Conservation (phyloP, 2,888 invertebrate genomes). For the Dryocosmus kuriphilus region DNA sequence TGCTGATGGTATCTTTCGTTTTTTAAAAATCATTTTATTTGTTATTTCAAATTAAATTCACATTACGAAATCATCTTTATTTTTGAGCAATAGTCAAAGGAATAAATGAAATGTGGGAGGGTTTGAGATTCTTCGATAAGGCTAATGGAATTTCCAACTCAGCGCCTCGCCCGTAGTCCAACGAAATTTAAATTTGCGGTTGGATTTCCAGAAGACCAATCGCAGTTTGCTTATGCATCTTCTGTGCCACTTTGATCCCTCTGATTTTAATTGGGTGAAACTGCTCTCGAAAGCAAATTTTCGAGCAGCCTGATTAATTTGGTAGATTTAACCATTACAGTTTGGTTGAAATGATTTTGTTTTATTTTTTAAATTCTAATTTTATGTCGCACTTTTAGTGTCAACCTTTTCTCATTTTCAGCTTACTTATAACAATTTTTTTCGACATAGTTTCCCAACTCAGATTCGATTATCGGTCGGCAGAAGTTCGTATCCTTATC, state of each 20-base stretch:
- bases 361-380: too few relatives aligned
- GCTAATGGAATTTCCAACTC: conserved; percentile 34
- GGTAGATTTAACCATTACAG: too few relatives aligned
- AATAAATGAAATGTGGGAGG: conserved; percentile 11
- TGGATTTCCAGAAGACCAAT: conserved; percentile 32
- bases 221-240: conserved; percentile 19
- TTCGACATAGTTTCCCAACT: neutral
- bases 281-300: neutral
- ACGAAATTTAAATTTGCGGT: conserved; percentile 29
- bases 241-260: conserved; percentile 34
- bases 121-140: conserved; percentile 25
- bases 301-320: too few relatives aligned
- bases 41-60: neutral
- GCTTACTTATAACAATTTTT: neutral
- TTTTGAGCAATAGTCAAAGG: conserved; percentile 1
- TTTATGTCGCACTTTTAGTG: neutral
- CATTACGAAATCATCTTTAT: neutral
- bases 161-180: conserved; percentile 18
- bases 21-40: neutral
- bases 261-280: conserved; percentile 28
- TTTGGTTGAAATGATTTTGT: too few relatives aligned
- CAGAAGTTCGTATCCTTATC: neutral
- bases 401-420: neutral
- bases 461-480: neutral
- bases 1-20: too few relatives aligned